Conservation (phyloP, 2,888 invertebrate genomes). For the Bombylius major region DNA sequence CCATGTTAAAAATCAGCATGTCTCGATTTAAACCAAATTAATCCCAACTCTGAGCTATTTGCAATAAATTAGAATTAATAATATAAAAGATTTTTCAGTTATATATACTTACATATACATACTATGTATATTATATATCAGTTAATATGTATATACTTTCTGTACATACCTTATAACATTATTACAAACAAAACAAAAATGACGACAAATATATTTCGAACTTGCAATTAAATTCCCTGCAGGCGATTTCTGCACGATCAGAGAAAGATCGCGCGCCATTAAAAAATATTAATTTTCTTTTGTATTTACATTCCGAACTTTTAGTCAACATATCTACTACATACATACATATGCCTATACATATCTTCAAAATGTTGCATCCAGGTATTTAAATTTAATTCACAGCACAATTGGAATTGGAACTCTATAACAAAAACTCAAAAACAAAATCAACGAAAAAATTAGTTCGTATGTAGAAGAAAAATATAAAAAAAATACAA, state of each 20-base stretch:
- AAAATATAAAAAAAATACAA: too few relatives aligned
- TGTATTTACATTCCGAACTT: background rate
- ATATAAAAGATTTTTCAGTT: slow-evolving; percentile 2
- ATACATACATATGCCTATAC: background rate
- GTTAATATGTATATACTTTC: too few relatives aligned
- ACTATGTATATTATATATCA: too few relatives aligned
- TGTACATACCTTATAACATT: too few relatives aligned
- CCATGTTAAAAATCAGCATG: background rate
- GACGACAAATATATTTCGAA: slow-evolving; percentile 29
- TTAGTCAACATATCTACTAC: background rate
- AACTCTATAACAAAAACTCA: too few relatives aligned
- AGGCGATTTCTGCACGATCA: slow-evolving; percentile 22
- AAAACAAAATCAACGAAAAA: too few relatives aligned
- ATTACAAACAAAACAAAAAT: background rate
- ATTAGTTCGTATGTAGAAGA: too few relatives aligned
- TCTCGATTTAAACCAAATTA: slow-evolving; percentile 12
- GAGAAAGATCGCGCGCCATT: background rate
- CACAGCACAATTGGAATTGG: too few relatives aligned
- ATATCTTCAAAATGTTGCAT: too few relatives aligned
- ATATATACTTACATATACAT: background rate
- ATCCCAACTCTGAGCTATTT: slow-evolving; percentile 19
- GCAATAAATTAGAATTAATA: slow-evolving; percentile 19
- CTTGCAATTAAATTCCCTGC: slow-evolving; percentile 30
- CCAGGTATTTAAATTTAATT: too few relatives aligned
- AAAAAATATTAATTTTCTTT: background rate